These are phyloP conservation scores for Eupithecia dodoneata DNA, from an alignment of 2,888 invertebrate species.

Conservation along the genomic window DNA sequence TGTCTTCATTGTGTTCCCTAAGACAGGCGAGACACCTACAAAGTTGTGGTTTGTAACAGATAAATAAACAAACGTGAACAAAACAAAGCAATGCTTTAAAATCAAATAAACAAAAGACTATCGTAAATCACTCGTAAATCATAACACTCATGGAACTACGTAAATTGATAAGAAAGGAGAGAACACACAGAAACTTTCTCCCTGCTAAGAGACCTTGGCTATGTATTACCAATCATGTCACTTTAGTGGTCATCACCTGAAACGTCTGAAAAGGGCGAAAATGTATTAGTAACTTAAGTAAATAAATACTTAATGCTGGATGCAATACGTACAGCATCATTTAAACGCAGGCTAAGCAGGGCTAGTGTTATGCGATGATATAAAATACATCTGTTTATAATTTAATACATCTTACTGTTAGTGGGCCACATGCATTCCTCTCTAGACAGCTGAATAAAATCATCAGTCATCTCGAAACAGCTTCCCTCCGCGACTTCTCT, in stretches of 20 bases:
- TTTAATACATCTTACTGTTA: background rate
- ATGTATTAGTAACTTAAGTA: background rate
- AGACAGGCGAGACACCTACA: background rate
- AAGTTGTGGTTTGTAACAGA: background rate
- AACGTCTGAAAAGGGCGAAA: background rate
- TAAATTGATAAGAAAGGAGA: background rate
- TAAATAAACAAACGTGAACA: background rate
- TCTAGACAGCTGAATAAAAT: background rate
- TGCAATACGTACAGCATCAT: no score
- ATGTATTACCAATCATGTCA: background rate
- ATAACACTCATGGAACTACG: background rate
- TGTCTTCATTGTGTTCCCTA: background rate
- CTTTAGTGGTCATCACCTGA: background rate
- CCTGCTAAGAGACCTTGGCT: background rate
- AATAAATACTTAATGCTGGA: background rate
- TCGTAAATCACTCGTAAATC: background rate
- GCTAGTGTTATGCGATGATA: no score
- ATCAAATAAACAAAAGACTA: constrained; percentile 1
- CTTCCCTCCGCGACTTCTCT: background rate
- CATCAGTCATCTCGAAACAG: background rate
- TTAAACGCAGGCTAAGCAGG: no score
- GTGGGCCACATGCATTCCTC: background rate
- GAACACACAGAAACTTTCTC: background rate
- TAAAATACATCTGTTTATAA: no score
- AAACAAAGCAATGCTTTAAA: background rate